Base-by-base conservation (phyloP, 2,797 vertebrate species). In the Sebastes iracundus region DNA sequence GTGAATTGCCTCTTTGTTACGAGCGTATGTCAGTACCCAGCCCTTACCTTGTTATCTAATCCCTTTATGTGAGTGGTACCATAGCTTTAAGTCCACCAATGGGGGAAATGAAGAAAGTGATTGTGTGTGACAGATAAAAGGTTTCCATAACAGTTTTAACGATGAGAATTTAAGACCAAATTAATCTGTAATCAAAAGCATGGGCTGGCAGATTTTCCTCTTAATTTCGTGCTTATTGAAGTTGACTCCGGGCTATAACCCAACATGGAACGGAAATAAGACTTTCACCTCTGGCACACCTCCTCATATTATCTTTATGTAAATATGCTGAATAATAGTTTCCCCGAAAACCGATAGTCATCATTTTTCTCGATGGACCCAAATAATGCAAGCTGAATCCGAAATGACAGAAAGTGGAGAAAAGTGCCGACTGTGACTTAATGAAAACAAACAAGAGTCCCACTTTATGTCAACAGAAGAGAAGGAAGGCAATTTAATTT, bases 311-410 rank as follows among this genome's bases (percentile, higher is more conserved):
- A 81, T 88, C 79, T 86, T 53, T 67, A 61, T 86, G n/a, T 69
- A 81, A 87, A 81, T 90, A 69, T 78, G 82, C 80, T 77, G 81
- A 90, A 79, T 79, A 77, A 65, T 53, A 53, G 49, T n/a, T 84
- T 91, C 30, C 65, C 64, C 27, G 25, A 80, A 87, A 80, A 83
- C 61, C 69, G 58, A 82, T 52, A 80, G 73, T 87, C 68, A 82
- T 77, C 58, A 66, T 84, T 90, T 87, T 87, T 84, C 72, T 42
- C 8, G 1, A 75, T 42, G 33, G 70, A 90, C 66, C 83, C 69
- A 80, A 93, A 93, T 90, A 92, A 91, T 87, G 77, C 77, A 70
- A 65, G 77, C 77, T 85, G 79, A 91, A 91, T 87, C 71, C 64
- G 82, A 73, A 88, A 84, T 79, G 87, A 87, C 77, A 80, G 75